phyloP scores from a whole-genome alignment of 2,888 invertebrate species.

The Xylota segnis region DNA sequence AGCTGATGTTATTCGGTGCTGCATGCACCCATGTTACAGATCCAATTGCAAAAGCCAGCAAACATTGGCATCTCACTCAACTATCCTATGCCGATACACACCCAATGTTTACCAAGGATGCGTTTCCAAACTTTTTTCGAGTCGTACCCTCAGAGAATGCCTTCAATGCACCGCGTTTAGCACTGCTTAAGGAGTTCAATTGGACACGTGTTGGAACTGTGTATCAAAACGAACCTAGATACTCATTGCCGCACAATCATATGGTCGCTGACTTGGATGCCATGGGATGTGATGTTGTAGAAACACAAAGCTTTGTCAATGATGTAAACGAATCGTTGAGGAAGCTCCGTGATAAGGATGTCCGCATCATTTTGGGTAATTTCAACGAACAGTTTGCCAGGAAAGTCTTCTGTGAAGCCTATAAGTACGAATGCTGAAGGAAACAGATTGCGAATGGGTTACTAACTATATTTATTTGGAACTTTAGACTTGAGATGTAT shows the following conservation, averaged over 20 bases:
- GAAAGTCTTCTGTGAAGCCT: conserved; percentile 94
- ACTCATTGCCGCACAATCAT: conserved; percentile 95
- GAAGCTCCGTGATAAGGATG: conserved; percentile 95
- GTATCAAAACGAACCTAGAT: conserved; percentile 97
- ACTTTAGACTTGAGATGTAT: conserved; percentile 90
- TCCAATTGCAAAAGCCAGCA: conserved; percentile 98
- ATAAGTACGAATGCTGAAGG: conserved; percentile 86
- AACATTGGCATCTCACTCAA: conserved; percentile 98
- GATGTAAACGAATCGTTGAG: conserved; percentile 92
- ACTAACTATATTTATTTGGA: neutral
- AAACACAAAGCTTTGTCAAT: conserved; percentile 96
- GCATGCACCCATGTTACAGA: conserved; percentile 98
- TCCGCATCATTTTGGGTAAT: conserved; percentile 97
- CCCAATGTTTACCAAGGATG: conserved; percentile 97
- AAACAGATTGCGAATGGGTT: neutral
- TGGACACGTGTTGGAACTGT: conserved; percentile 99
- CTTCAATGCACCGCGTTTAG: conserved; percentile 96
- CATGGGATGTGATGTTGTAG: conserved; percentile 92
- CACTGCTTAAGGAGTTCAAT: conserved; percentile 95
- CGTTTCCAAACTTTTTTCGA: conserved; percentile 98
- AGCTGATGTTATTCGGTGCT: conserved; percentile 97
- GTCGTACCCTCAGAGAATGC: conserved; percentile 98
- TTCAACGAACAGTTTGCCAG: conserved; percentile 98
- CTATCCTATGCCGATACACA: conserved; percentile 98
- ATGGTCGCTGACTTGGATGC: conserved; percentile 94